Base-by-base conservation (phyloP, 2,113 vertebrate species). In the Paramisgurnus dabryanus region DNA sequence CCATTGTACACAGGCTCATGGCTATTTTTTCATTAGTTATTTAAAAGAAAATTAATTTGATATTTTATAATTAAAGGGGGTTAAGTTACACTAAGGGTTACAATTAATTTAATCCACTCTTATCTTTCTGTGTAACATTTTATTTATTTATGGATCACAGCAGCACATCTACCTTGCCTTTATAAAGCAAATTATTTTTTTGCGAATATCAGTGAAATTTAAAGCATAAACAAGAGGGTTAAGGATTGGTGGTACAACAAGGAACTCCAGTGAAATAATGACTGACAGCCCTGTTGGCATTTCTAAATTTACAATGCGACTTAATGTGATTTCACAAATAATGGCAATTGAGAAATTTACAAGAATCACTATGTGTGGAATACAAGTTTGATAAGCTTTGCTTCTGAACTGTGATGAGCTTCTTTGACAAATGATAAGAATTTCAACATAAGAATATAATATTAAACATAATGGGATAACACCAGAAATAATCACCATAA, bases 281-380 rank as follows among this genome's bases (percentile, higher is more conserved):
- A 87, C 3, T 7, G 70, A 8, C 45, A 47, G 45, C 45, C 45
- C 83, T 2, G 89, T 6, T 76, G 84, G 80, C 6, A 85, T 88
- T 64, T 87, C 86, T 7, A 88, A 41, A 11, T 82, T 76, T 39
- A 88, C 84, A 53, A 78, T 78, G 57, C 88, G 86, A 55, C 85
- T 90, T 0, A 90, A 87, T 0, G 70, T 45, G 63, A 89, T 39
- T 34, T 90, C 88, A 85, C 85, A 89, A 72, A 91, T 88, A 15
- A 86, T 80, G 18, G 87, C 84, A 22, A 89, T 85, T 87, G 80
- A 72, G 65, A 72, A 81, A 15, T 78, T 84, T 13, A 82, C 22
- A 73, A 84, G 68, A 53, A 69, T 79, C 43, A 79, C 55, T 57
- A 84, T 15, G 15, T 84, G 83, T 47, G 45, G 45, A 47, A 47